Conservation (phyloP, 2,113 vertebrate genomes). For the Daphoenositta chrysoptera region DNA sequence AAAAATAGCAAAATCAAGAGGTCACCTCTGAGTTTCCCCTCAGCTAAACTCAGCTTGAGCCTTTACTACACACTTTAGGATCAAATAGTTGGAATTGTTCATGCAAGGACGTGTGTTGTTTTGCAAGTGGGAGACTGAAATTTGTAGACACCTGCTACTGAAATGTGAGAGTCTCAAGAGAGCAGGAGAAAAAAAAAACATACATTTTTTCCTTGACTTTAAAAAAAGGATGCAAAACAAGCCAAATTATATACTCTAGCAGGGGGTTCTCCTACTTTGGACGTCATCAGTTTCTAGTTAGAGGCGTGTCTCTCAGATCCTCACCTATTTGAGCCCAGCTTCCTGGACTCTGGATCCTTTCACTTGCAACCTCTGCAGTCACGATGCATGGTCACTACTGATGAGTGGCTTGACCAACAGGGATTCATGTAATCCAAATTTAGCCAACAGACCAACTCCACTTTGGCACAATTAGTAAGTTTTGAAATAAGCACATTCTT, state of each 20-base stretch:
- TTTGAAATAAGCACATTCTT: not conserved
- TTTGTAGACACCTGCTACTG: not conserved
- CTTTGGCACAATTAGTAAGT: not conserved
- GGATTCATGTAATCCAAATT: not conserved
- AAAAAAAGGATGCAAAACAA: not conserved
- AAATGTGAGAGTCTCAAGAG: not conserved
- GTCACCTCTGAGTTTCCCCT: not conserved
- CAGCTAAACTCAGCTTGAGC: not conserved
- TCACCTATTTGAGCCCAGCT: not conserved
- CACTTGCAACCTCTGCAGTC: not conserved
- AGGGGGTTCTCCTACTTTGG: rapidly evolving
- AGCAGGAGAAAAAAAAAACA: not conserved
- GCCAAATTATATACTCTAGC: not conserved
- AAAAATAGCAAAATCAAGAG: not conserved
- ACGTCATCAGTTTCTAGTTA: not conserved
- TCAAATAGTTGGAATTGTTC: not conserved
- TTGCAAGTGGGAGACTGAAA: not conserved
- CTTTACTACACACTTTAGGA: not conserved
- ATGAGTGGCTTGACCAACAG: not conserved
- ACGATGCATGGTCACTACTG: not conserved
- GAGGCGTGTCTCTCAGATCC: not conserved
- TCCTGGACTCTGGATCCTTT: not conserved
- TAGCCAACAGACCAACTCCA: not conserved
- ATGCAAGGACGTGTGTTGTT: not conserved
- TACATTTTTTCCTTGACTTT: not conserved